Percentiles rank a stretch among this genome's conserved stretches.
phyloP scores from a whole-genome alignment of 2,797 vertebrate species.

The Sebastes itinus region DNA sequence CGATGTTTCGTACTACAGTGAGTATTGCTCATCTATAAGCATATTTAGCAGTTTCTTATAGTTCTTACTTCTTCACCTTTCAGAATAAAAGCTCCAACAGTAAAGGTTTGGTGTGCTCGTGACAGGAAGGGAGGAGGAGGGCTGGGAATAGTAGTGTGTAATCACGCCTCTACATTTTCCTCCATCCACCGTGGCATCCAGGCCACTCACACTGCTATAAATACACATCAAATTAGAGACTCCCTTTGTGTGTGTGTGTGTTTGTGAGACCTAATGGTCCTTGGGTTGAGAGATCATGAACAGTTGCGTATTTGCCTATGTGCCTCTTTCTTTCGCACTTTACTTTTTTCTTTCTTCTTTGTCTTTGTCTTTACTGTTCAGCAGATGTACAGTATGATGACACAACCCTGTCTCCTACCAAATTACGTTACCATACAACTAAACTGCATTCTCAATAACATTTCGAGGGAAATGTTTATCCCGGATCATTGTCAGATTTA shows the following conservation, averaged over 20 bases:
- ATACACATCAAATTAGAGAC: slow-evolving; percentile 73
- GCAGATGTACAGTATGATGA: not conserved
- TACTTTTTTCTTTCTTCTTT: not conserved
- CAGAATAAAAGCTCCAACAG: slow-evolving; percentile 35
- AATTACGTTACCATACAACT: too few relatives aligned
- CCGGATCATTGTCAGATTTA: too few relatives aligned
- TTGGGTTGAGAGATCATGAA: not conserved
- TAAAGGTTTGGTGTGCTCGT: not conserved
- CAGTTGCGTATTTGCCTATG: not conserved
- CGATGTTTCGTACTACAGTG: not conserved
- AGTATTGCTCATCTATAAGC: not conserved
- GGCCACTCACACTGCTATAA: slow-evolving; percentile 64
- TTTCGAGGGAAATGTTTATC: too few relatives aligned
- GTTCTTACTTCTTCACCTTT: slow-evolving; percentile 4
- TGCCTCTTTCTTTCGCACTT: not conserved
- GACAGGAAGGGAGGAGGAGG: slow-evolving; percentile 50
- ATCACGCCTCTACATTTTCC: slow-evolving; percentile 67
- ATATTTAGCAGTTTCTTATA: not conserved
- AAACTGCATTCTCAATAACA: too few relatives aligned
- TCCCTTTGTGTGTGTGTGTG: slow-evolving; percentile 16
- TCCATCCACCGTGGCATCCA: slow-evolving; percentile 64
- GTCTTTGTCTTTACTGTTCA: not conserved
- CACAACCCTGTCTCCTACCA: too few relatives aligned
- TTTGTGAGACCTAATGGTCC: slow-evolving; percentile 22
- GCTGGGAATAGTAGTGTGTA: slow-evolving; percentile 59